These are phyloP conservation scores for Trissolcus brochymenae DNA, from an alignment of 2,888 invertebrate species.

Conservation along the genomic window DNA sequence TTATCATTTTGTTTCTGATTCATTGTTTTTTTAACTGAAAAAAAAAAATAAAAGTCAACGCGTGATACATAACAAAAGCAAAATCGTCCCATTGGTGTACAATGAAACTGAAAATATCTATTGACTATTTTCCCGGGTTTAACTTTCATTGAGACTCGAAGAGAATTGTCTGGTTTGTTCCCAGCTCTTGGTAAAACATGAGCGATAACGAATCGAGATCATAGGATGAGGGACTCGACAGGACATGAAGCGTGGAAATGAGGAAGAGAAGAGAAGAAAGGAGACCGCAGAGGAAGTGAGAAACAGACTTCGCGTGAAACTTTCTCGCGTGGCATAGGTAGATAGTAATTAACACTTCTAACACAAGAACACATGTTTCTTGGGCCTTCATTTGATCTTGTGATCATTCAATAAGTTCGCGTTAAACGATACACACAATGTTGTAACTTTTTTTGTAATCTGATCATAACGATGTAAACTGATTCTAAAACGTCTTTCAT, in stretches of 20 bases:
- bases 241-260: conserved; percentile 57
- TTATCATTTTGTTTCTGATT: not conserved
- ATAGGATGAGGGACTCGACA: conserved; percentile 36
- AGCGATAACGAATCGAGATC: conserved; percentile 48
- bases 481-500: not conserved
- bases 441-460: not conserved
- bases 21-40: too few relatives aligned
- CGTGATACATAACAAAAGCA: conserved; percentile 14
- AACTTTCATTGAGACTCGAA: conserved; percentile 60
- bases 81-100: conserved; percentile 5
- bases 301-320: conserved; percentile 55
- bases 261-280: conserved; percentile 57
- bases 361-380: conserved; percentile 35
- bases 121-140: conserved; percentile 60
- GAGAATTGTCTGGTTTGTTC: conserved; percentile 60
- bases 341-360: conserved; percentile 60
- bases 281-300: conserved; percentile 55
- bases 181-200: conserved; percentile 52
- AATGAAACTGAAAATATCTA: conserved; percentile 42
- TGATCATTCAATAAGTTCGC: conserved; percentile 1
- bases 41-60: not conserved
- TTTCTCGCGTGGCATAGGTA: conserved; percentile 56
- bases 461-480: too few relatives aligned
- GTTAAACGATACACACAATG: not conserved
- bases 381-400: conserved; percentile 9